phyloP scores from a whole-genome alignment of 2,113 vertebrate species.

The Forbesichthys papilliferus region DNA sequence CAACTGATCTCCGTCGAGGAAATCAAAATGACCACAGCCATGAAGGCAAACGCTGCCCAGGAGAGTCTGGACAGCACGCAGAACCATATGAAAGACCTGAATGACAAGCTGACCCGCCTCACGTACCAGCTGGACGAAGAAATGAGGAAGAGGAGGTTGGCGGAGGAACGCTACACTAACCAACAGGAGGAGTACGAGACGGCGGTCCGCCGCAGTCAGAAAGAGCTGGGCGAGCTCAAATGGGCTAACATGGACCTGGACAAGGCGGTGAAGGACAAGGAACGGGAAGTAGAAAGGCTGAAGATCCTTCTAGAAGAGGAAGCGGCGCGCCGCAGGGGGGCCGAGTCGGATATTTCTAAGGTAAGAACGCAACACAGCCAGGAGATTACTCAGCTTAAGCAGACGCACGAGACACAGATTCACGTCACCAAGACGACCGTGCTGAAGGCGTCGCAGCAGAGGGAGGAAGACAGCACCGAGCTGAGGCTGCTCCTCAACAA shows the following conservation, averaged over 20 bases:
- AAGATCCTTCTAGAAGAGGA: conserved; percentile 90
- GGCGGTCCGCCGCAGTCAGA: conserved; percentile 86
- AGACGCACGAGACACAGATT: conserved; percentile 91
- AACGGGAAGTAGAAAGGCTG: conserved; percentile 92
- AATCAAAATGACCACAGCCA: conserved; percentile 82
- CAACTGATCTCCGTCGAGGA: conserved; percentile 84
- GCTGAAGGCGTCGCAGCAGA: conserved; percentile 84
- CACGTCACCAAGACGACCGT: conserved; percentile 92
- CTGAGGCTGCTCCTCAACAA: conserved; percentile 82
- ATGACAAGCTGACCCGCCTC: conserved; percentile 86
- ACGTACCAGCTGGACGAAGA: conserved; percentile 92
- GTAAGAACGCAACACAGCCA: conserved; percentile 92
- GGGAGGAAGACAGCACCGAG: conserved; percentile 82
- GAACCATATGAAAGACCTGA: conserved; percentile 85
- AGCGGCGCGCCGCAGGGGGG: conserved; percentile 82
- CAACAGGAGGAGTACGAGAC: conserved; percentile 91
- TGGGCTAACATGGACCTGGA: conserved; percentile 91
- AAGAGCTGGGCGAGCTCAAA: conserved; percentile 88
- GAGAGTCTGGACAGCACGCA: conserved; percentile 88
- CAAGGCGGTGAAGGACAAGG: conserved; percentile 94
- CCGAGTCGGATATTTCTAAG: conserved; percentile 92
- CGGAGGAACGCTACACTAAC: conserved; percentile 89
- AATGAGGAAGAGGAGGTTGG: conserved; percentile 87
- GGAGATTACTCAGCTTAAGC: conserved; percentile 91
- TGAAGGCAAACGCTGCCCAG: conserved; percentile 79